Evolutionary conservation across 2,888 invertebrate species (phyloP).

Genomic region (Drosophila incognita): DNA sequence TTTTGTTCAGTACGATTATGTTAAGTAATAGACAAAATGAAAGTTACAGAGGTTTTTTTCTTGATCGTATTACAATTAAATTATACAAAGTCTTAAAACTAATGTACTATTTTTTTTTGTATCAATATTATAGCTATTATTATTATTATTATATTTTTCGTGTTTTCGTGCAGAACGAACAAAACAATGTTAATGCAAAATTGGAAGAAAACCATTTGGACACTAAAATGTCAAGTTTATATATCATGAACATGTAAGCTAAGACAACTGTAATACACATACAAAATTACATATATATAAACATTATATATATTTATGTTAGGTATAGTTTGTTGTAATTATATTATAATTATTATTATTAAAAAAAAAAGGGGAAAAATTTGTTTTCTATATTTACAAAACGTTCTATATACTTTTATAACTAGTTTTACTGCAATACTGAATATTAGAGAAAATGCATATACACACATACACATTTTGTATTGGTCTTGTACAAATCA

Average conservation of each 20-base stretch:
- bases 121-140: constrained; percentile 13
- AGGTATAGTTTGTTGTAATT: constrained; percentile 60
- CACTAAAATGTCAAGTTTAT: constrained; percentile 30
- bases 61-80: constrained; percentile 26
- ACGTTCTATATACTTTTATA: constrained; percentile 20
- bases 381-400: constrained; percentile 49
- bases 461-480: constrained; percentile 20
- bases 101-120: constrained; percentile 4
- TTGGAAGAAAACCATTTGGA: neutral
- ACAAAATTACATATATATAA: constrained; percentile 22
- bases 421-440: constrained; percentile 26
- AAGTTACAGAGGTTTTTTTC: constrained; percentile 11
- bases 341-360: constrained; percentile 40
- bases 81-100: constrained; percentile 17
- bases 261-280: constrained; percentile 31
- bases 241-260: constrained; percentile 46
- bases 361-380: constrained; percentile 10
- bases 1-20: constrained; percentile 76
- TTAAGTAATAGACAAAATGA: constrained; percentile 32
- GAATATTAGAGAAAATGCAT: constrained; percentile 18
- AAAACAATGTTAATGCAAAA: constrained; percentile 11
- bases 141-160: constrained; percentile 2
- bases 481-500: constrained; percentile 44
- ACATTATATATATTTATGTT: constrained; percentile 47
- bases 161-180: constrained; percentile 25